A percentile compares a stretch with the other conserved stretches of the same genome.
Conservation (phyloP, 2,113 vertebrate species). For the Microcebus murinus region DNA sequence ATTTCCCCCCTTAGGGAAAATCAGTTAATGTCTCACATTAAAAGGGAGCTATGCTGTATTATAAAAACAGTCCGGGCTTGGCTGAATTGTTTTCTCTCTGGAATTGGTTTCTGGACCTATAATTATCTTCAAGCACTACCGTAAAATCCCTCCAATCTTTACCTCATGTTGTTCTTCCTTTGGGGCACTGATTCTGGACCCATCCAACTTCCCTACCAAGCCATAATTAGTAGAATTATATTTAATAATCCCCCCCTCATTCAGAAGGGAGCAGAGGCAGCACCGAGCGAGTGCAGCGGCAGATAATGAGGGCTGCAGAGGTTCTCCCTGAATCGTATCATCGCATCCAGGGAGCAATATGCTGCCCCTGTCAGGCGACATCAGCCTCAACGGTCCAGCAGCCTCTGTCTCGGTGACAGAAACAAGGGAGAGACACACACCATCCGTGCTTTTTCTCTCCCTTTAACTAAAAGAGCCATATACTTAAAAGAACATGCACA, state of each 20-base stretch:
- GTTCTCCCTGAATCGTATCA: background rate
- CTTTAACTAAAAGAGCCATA: background rate
- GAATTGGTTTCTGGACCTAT: slow-evolving; percentile 66
- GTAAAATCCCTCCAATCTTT: slow-evolving; percentile 53
- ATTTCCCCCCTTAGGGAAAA: slow-evolving; percentile 28
- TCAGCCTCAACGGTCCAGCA: background rate
- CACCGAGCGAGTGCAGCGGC: accelerated
- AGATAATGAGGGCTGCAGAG: slow-evolving; percentile 34
- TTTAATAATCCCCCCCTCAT: slow-evolving; percentile 36
- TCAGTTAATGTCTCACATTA: background rate
- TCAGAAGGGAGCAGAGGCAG: slow-evolving; percentile 11
- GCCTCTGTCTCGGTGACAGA: slow-evolving; percentile 25
- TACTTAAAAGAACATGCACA: background rate
- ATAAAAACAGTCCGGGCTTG: slow-evolving; percentile 62
- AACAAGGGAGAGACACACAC: background rate
- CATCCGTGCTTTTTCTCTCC: background rate
- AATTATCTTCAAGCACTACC: slow-evolving; percentile 68
- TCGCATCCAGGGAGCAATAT: background rate
- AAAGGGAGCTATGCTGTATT: slow-evolving; percentile 20
- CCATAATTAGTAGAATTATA: slow-evolving; percentile 66
- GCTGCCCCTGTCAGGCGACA: background rate
- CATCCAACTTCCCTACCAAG: background rate
- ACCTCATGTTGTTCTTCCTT: slow-evolving; percentile 57
- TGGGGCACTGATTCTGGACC: slow-evolving; percentile 54
- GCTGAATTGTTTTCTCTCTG: slow-evolving; percentile 51